Evolutionary conservation across 2,888 invertebrate genomes (phyloP).

Genomic region (Coronaproctus castanopsis): DNA sequence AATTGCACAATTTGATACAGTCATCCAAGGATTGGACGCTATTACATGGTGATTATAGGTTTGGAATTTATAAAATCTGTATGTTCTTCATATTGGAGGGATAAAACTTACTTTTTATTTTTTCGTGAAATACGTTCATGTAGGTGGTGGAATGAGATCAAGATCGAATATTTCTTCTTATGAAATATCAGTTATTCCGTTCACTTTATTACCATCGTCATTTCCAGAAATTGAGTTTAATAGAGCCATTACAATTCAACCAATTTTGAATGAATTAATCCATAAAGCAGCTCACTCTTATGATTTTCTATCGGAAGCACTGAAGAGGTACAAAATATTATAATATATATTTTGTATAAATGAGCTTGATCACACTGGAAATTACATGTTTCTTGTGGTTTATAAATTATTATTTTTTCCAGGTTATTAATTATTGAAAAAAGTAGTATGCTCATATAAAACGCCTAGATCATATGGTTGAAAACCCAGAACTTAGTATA

Average conservation of each 20-base stretch:
- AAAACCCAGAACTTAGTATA: too few relatives aligned
- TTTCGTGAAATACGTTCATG: too few relatives aligned
- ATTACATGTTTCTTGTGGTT: neutral
- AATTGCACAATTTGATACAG: slow-evolving; percentile 41
- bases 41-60: slow-evolving; percentile 40
- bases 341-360: neutral
- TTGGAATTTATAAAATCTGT: too few relatives aligned
- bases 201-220: slow-evolving; percentile 53
- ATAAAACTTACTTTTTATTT: too few relatives aligned
- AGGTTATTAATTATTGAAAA: neutral
- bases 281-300: slow-evolving; percentile 68
- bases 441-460: too few relatives aligned
- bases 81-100: too few relatives aligned
- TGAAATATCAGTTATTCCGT: slow-evolving; percentile 53
- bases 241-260: slow-evolving; percentile 51
- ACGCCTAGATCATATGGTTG: too few relatives aligned
- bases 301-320: slow-evolving; percentile 40
- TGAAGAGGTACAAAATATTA: slow-evolving; percentile 9
- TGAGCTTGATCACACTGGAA: too few relatives aligned
- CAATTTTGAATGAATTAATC: slow-evolving; percentile 56
- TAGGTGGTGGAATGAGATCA: slow-evolving; percentile 52
- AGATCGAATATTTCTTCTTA: slow-evolving; percentile 45
- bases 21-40: slow-evolving; percentile 68
- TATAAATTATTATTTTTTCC: slow-evolving; percentile 3
- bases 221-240: slow-evolving; percentile 56